phyloP scores from a whole-genome alignment of 2,797 vertebrate genomes.

The Adelosebastes latens region DNA sequence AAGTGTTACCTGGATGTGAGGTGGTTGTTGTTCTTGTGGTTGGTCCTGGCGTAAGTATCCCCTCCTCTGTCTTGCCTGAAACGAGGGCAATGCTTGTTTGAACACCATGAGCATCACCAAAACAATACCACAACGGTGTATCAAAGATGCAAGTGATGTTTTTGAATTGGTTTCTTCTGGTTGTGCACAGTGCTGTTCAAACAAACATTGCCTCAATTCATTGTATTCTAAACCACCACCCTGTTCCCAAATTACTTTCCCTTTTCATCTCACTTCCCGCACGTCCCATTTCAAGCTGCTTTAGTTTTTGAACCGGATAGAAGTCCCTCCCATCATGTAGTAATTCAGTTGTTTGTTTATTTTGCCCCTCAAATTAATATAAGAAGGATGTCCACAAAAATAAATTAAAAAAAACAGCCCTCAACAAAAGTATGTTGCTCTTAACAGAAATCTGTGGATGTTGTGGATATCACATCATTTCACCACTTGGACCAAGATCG shows the following conservation, averaged over 20 bases:
- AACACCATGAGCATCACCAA: constrained; percentile 25
- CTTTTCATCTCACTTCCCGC: constrained; percentile 54
- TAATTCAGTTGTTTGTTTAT: background rate
- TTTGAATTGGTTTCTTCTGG: constrained; percentile 7
- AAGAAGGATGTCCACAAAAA: background rate
- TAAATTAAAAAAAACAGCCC: background rate
- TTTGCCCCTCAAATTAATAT: background rate
- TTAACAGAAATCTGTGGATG: background rate
- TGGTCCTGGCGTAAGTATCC: constrained; percentile 37
- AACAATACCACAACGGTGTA: background rate
- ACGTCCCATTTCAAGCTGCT: constrained; percentile 60
- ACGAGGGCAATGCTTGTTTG: constrained; percentile 65
- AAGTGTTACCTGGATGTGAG: constrained; percentile 43
- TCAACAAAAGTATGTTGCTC: background rate
- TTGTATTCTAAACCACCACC: constrained; percentile 37
- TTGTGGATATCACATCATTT: constrained; percentile 37
- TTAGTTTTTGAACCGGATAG: constrained; percentile 37
- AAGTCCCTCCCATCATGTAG: background rate
- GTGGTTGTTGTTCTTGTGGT: constrained; percentile 33
- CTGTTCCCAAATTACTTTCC: constrained; percentile 44
- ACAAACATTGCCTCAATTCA: constrained; percentile 59
- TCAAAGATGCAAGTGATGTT: background rate
- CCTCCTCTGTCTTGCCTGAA: constrained; percentile 29
- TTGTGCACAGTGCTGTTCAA: constrained; percentile 52
- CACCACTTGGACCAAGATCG: background rate